Percentiles rank a stretch among this genome's conserved stretches.
phyloP scores from a whole-genome alignment of 2,888 invertebrate genomes.

The Lepetodrilus schrolli region DNA sequence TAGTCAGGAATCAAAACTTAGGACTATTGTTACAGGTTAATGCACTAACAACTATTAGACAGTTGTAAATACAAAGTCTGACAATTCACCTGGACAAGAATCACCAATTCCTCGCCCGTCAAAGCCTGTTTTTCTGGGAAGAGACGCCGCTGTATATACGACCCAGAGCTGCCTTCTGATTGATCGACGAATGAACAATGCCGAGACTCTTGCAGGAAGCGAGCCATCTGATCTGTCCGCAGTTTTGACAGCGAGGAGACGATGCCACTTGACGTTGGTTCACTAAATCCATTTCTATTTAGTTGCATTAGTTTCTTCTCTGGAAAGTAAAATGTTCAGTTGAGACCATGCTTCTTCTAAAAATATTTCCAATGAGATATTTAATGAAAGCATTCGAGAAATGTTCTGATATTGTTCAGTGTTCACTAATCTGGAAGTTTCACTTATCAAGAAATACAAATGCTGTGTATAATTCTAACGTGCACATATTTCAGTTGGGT shows the following conservation, averaged over 20 bases:
- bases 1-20: too few species aligned
- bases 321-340: conserved; percentile 6
- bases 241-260: conserved; percentile 39
- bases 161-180: not conserved
- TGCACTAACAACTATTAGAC: too few species aligned
- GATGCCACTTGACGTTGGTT: conserved; percentile 42
- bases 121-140: conserved; percentile 42
- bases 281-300: conserved; percentile 23
- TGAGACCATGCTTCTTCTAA: too few species aligned
- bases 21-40: too few species aligned
- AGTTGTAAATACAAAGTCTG: too few species aligned
- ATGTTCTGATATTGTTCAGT: too few species aligned
- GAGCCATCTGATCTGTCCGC: conserved; percentile 41
- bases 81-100: conserved; percentile 39
- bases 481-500: too few species aligned
- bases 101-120: conserved; percentile 36
- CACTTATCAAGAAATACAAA: too few species aligned
- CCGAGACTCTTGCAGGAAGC: conserved; percentile 32
- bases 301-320: conserved; percentile 37
- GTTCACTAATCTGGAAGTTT: too few species aligned
- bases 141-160: conserved; percentile 39
- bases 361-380: too few species aligned
- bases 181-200: not conserved
- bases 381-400: too few species aligned
- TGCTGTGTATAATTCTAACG: too few species aligned